Conservation (phyloP, 92 coral and sea anemone species). For the Umimayanthus chanpuru region DNA sequence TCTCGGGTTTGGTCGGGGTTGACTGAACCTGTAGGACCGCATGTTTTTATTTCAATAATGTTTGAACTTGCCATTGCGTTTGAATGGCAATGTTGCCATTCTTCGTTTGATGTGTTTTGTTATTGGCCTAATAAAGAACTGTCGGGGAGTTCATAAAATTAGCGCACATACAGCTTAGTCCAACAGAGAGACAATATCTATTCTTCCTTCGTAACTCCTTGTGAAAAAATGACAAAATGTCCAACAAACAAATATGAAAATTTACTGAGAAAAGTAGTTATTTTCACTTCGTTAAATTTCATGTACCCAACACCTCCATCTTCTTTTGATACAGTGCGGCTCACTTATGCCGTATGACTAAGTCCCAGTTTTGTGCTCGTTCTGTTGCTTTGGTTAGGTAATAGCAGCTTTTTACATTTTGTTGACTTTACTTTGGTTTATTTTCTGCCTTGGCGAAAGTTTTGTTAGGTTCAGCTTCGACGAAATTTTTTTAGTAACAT, state of each 20-base stretch:
- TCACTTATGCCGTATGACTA: too few relatives aligned
- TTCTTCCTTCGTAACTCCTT: slow-evolving; percentile 14
- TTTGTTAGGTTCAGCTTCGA: too few relatives aligned
- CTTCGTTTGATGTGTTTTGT: slow-evolving; percentile 41
- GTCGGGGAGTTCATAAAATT: slow-evolving; percentile 35
- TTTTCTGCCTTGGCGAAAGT: too few relatives aligned
- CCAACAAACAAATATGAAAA: slow-evolving; percentile 19
- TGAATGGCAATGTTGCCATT: slow-evolving; percentile 44
- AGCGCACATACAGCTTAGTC: slow-evolving; percentile 8
- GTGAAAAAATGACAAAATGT: slow-evolving; percentile 24
- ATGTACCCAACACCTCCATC: too few relatives aligned
- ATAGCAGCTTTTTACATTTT: too few relatives aligned
- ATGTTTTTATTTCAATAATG: slow-evolving; percentile 24
- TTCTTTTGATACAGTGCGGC: too few relatives aligned
- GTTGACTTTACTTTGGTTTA: too few relatives aligned
- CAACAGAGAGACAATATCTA: slow-evolving; percentile 8
- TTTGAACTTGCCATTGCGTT: slow-evolving; percentile 23
- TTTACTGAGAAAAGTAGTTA: neutral
- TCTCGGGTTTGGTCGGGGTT: neutral
- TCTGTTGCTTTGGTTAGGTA: too few relatives aligned
- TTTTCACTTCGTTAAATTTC: neutral
- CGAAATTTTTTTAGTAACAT: too few relatives aligned
- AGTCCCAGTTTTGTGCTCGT: too few relatives aligned
- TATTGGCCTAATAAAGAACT: slow-evolving; percentile 38
- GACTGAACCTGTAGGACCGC: slow-evolving; percentile 24